Evolutionary conservation across 1,140 invertebrate species (phyloP).

Genomic region (Antheraea pernyi): DNA sequence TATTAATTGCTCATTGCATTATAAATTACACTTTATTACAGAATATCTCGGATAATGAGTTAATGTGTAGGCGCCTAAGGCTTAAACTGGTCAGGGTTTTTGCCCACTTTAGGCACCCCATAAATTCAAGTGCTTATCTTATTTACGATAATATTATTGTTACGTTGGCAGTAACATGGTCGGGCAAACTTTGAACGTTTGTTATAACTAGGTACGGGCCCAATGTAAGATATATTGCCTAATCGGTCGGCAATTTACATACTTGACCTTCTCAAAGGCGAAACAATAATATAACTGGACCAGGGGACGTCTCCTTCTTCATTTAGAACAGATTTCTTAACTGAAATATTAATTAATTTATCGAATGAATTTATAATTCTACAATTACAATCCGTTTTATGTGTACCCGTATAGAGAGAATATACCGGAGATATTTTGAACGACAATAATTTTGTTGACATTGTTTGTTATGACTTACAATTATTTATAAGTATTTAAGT

Average conservation of each 20-base stretch:
- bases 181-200: conserved; percentile 35
- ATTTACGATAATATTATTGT: conserved; percentile 44
- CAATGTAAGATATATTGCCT: conserved; percentile 21
- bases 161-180: conserved; percentile 26
- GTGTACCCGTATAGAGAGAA: no score
- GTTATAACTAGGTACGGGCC: conserved; percentile 25
- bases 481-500: no score
- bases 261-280: background rate
- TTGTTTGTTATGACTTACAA: no score
- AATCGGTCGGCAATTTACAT: conserved; percentile 14
- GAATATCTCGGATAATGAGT: conserved; percentile 7
- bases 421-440: no score
- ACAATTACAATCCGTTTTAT: no score
- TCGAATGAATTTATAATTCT: no score
- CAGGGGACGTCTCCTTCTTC: background rate
- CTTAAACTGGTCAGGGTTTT: conserved; percentile 34
- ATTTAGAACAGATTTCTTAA: no score
- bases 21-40: background rate
- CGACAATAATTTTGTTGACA: no score
- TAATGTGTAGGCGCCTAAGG: conserved; percentile 34
- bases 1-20: background rate
- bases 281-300: background rate
- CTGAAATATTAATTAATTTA: no score
- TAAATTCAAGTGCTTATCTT: conserved; percentile 51
- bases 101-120: conserved; percentile 29